Evolutionary conservation across 2,113 vertebrate species (phyloP).

Genomic region (Morone chrysops): DNA sequence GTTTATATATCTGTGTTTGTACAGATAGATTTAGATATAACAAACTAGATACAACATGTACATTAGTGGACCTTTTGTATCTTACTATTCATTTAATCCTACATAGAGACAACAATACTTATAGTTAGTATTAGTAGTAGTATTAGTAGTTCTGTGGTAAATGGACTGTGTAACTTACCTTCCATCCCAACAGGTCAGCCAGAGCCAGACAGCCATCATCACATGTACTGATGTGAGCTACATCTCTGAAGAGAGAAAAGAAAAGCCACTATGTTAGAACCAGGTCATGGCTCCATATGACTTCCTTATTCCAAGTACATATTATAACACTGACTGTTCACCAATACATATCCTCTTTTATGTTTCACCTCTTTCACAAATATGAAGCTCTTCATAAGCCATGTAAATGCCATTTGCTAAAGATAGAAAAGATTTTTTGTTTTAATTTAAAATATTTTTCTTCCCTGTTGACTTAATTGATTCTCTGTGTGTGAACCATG

Average conservation of each 20-base stretch:
- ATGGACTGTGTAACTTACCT: constrained; percentile 77
- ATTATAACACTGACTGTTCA: neutral
- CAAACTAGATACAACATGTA: neutral
- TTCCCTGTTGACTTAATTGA: too few species aligned
- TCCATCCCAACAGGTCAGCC: constrained; percentile 92
- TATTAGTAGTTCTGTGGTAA: neutral
- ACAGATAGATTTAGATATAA: neutral
- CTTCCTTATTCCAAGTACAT: neutral
- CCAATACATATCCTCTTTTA: neutral
- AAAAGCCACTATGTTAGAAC: neutral
- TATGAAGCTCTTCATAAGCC: neutral
- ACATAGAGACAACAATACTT: neutral
- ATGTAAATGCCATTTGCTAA: too few species aligned
- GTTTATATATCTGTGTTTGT: neutral
- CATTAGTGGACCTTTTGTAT: neutral
- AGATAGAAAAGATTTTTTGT: too few species aligned
- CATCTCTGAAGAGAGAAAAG: constrained; percentile 83
- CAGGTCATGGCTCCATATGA: neutral
- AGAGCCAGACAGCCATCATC: constrained; percentile 91
- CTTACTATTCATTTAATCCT: neutral
- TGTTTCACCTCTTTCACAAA: neutral
- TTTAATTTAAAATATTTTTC: too few species aligned
- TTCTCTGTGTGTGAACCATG: too few species aligned
- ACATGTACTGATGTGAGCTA: constrained; percentile 90
- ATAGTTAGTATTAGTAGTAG: too few species aligned